Percentiles rank a stretch among this genome's conserved stretches.
phyloP scores from a whole-genome alignment of 1,140 invertebrate species.

The Lanistes nyassanus region DNA sequence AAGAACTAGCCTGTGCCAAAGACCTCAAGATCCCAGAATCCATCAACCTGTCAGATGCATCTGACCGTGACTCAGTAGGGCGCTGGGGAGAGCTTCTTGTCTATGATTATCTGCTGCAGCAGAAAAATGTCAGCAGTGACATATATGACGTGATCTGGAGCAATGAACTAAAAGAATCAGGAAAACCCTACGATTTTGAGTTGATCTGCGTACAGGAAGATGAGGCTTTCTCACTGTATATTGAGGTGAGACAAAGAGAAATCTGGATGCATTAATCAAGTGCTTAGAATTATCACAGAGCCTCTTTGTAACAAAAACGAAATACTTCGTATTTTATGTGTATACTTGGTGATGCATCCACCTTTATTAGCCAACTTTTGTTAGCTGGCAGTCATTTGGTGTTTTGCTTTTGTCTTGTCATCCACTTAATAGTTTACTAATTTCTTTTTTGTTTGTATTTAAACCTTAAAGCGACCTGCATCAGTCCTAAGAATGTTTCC shows the following conservation, averaged over 20 bases:
- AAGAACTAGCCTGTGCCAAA: constrained; percentile 41
- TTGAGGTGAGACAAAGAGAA: constrained; percentile 31
- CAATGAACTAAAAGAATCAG: constrained; percentile 46
- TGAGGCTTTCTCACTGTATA: constrained; percentile 33
- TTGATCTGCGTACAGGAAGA: constrained; percentile 32
- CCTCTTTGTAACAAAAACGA: too few relatives aligned
- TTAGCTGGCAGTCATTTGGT: too few relatives aligned
- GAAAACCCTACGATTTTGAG: constrained; percentile 57
- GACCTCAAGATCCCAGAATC: constrained; percentile 33
- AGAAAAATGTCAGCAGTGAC: constrained; percentile 33
- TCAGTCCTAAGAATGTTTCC: too few relatives aligned
- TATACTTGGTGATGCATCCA: too few relatives aligned
- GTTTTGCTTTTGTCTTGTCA: too few relatives aligned
- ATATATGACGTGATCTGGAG: constrained; percentile 48
- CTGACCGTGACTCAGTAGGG: constrained; percentile 38
- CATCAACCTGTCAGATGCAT: constrained; percentile 11
- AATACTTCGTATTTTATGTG: too few relatives aligned
- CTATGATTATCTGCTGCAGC: constrained; percentile 48
- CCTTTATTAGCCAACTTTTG: too few relatives aligned
- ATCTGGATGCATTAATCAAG: too few relatives aligned
- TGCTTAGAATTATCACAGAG: too few relatives aligned
- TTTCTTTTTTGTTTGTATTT: too few relatives aligned
- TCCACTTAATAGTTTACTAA: too few relatives aligned
- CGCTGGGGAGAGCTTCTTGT: constrained; percentile 58
- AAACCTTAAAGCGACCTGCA: too few relatives aligned